Conservation (phyloP, 1,140 invertebrate genomes). For the Caenorhabditis remanei region DNA sequence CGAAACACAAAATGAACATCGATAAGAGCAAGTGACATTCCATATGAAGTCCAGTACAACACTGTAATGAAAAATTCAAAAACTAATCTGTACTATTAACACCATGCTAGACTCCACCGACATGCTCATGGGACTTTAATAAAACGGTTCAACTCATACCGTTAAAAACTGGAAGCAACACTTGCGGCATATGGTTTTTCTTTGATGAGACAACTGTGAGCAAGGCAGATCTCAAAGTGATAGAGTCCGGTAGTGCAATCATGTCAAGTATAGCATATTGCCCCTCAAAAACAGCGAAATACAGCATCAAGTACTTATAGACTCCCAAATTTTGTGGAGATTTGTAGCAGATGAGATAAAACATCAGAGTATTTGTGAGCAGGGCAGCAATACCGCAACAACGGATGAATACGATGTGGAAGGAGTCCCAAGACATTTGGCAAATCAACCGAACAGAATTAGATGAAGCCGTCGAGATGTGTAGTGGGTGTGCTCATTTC, state of each 20-base stretch:
- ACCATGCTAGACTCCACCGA: too few species aligned
- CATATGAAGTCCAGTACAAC: neutral
- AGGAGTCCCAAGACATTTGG: too few species aligned
- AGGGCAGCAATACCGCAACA: neutral
- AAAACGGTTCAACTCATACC: neutral
- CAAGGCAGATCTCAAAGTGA: neutral
- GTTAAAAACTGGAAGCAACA: neutral
- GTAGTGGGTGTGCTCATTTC: too few species aligned
- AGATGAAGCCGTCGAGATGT: too few species aligned
- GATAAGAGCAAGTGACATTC: neutral
- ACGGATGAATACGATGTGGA: too few species aligned
- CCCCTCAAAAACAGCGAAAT: neutral
- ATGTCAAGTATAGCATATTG: neutral
- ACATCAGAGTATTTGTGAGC: neutral
- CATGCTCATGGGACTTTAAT: too few species aligned
- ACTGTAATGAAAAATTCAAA: neutral
- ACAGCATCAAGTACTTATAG: neutral
- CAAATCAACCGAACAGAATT: too few species aligned
- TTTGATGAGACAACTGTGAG: neutral
- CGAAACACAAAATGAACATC: conserved; percentile 5
- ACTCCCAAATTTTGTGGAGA: neutral
- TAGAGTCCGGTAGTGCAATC: neutral
- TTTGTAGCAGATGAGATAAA: neutral
- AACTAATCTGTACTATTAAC: neutral
- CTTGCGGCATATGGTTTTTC: neutral